Conservation (phyloP, 2,797 vertebrate genomes). For the Anguilla megastoma region DNA sequence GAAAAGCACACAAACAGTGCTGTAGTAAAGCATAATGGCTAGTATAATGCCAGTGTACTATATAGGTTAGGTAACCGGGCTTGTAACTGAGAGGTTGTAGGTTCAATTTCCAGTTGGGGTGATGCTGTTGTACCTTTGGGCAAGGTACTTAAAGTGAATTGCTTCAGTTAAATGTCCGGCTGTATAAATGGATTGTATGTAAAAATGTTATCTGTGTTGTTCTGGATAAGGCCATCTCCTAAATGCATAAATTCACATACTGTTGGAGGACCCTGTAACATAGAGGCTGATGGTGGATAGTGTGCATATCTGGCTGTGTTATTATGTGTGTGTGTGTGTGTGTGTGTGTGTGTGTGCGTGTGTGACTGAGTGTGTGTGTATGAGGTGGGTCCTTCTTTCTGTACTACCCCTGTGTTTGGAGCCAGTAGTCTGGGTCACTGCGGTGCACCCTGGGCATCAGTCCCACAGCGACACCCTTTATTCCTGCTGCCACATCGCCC, state of each 20-base stretch:
- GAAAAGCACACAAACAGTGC: neutral
- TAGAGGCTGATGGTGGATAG: neutral
- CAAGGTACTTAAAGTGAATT: neutral
- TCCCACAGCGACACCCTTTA: slow-evolving; percentile 74
- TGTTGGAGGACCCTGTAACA: neutral
- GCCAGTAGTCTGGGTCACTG: slow-evolving; percentile 66
- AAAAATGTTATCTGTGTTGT: neutral
- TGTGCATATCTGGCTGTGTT: neutral
- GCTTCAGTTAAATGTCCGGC: neutral
- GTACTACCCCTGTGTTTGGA: slow-evolving; percentile 53
- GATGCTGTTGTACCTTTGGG: neutral
- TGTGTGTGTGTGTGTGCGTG: neutral
- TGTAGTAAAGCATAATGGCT: neutral
- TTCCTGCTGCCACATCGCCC: slow-evolving; percentile 62
- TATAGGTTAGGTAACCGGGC: slow-evolving; percentile 5
- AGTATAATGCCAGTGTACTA: slow-evolving; percentile 29
- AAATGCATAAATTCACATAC: neutral
- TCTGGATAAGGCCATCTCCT: neutral
- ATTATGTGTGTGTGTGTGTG: slow-evolving; percentile 35
- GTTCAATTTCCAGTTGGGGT: neutral
- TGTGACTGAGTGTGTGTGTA: neutral
- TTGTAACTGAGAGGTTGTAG: neutral
- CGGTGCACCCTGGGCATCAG: slow-evolving; percentile 64
- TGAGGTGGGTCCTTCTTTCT: slow-evolving; percentile 42
- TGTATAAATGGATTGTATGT: neutral